Conservation (phyloP, 64 coral and sea anemone species). For the Porites australiensis region DNA sequence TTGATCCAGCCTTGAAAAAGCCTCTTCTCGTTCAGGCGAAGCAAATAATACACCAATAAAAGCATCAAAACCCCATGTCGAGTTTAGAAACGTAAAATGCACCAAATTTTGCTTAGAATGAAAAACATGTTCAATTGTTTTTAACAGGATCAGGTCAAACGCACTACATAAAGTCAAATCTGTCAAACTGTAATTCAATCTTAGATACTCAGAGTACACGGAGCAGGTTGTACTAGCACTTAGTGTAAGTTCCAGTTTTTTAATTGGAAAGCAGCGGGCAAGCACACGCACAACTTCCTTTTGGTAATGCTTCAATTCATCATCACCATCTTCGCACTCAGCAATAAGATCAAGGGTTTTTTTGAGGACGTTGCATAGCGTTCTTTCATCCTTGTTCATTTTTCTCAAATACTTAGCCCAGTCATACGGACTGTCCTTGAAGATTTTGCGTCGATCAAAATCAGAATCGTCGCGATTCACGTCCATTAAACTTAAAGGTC, state of each 20-base stretch:
- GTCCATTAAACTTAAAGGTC: too few species aligned
- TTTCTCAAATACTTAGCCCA: not conserved
- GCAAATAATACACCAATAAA: not conserved
- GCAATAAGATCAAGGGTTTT: not conserved
- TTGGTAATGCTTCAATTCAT: not conserved
- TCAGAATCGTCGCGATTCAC: not conserved
- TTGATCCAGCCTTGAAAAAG: too few species aligned
- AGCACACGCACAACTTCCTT: not conserved
- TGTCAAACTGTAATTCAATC: not conserved
- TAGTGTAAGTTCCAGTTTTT: not conserved
- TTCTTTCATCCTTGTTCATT: not conserved
- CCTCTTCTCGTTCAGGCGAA: not conserved
- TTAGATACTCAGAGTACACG: not conserved
- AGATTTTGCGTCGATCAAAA: not conserved
- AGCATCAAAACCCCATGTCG: too few species aligned
- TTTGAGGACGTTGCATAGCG: not conserved
- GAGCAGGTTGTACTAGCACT: not conserved
- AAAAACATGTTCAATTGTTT: not conserved
- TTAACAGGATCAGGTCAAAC: too few species aligned
- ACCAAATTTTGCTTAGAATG: not conserved
- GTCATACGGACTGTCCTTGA: not conserved
- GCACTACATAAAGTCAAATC: not conserved
- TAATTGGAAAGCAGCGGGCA: not conserved
- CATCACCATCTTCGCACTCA: not conserved
- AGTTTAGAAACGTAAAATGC: not conserved